Evolutionary conservation across 2,888 invertebrate species (phyloP), one percentile per base, ranked within the genome.

Genomic region (Cinara cedri): DNA sequence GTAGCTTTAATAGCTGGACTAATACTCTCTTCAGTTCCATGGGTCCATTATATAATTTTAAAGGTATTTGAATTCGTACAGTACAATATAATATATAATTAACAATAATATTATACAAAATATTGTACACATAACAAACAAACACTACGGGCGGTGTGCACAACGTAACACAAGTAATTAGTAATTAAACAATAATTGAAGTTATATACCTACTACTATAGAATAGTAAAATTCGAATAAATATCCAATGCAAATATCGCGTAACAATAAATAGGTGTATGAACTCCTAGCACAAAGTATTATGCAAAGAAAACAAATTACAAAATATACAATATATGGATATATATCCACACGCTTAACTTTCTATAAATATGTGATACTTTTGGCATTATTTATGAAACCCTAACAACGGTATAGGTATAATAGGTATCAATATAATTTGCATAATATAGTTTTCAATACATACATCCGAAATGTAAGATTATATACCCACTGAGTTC

Each of bases 1-100:
- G 90, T 92, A 85, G 93, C 94, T 21, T 89, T 95, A 84, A 91
- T 91, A 82, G 84, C 89, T 84, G 94, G 94, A 81, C 91, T 94
- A 82, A 90, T 94, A 83, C 88, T 95, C 82, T 92, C 93, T 42
- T 93, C 93, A 83, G 92, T 94, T 85, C 94, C 94, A 72, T 95
- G 94, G 94, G 86, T 94, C 84, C 94, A 95, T 86, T 94, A 94
- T 87, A 89, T 94, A 84, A 92, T 95, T 86, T 89, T 94, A 87
- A 92, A 92, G 89, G 94, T 94, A 86, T 21, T 26, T 60, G 2
- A 26, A 21, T 65, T 75, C 16, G 42, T 24, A 46, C 44, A 46
- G 57, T 55, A 55, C 14, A 42, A 24, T 19, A 54, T 6, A 16
- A 34, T 24, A 19, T 34, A 70, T 51, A 51, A 34, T 34, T 34